A percentile compares a stretch with the other conserved stretches of the same genome.
These are phyloP conservation scores for Micromys minutus DNA, from an alignment of 2,113 vertebrate species.

Conservation along the genomic window DNA sequence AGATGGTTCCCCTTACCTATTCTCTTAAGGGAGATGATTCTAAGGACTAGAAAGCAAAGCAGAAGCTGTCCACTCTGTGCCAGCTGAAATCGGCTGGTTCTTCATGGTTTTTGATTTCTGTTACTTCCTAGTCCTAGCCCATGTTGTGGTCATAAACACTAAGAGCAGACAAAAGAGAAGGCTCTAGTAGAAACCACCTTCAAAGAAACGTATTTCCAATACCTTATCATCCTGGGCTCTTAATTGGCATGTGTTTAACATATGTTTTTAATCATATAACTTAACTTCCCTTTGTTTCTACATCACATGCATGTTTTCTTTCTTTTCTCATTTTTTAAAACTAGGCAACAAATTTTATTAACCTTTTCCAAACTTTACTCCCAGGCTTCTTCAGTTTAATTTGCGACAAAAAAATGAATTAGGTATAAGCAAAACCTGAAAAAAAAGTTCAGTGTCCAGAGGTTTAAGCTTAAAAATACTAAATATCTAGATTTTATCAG, in stretches of 20 bases:
- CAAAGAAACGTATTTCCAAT: background rate
- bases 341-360: no score
- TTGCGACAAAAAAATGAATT: no score
- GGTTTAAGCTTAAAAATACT: no score
- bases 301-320: background rate
- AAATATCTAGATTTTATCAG: no score
- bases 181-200: background rate
- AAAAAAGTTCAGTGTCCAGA: no score
- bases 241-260: background rate
- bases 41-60: conserved; percentile 49
- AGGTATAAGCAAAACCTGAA: no score
- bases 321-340: no score
- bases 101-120: background rate
- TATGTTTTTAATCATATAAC: background rate
- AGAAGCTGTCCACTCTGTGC: background rate
- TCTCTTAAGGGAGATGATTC: conserved; percentile 58
- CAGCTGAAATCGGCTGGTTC: conserved; percentile 21
- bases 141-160: background rate
- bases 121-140: background rate
- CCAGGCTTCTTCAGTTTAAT: no score
- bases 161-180: background rate
- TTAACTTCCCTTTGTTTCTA: background rate
- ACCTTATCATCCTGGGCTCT: background rate
- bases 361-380: no score
- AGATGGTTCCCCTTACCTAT: conserved; percentile 38